Conservation (phyloP, 2,797 vertebrate genomes). For the Rhabdophis nuchalis region DNA sequence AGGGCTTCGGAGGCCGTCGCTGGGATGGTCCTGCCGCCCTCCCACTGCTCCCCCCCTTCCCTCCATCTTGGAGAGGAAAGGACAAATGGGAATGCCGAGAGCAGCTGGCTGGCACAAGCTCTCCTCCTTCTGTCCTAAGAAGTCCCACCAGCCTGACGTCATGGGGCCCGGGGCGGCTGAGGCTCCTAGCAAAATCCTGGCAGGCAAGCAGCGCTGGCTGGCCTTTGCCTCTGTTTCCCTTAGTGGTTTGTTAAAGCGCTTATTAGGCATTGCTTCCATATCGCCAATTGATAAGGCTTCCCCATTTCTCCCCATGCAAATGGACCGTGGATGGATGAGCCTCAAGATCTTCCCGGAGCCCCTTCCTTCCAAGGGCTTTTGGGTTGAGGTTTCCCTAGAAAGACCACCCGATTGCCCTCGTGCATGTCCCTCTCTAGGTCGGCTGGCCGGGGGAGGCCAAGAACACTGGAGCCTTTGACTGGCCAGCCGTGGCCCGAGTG, state of each 20-base stretch:
- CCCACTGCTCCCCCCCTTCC: too few species aligned
- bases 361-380: slow-evolving; percentile 44
- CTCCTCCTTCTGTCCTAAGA: too few species aligned
- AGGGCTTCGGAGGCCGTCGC: not conserved
- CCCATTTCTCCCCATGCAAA: slow-evolving; percentile 51
- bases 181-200: not conserved
- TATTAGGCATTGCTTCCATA: slow-evolving; percentile 46
- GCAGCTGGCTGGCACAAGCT: not conserved
- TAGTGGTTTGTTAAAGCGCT: slow-evolving; percentile 47
- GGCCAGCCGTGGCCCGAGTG: slow-evolving; percentile 56
- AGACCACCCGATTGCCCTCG: slow-evolving; percentile 59
- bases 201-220: not conserved
- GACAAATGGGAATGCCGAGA: too few species aligned
- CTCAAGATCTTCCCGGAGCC: slow-evolving; percentile 43
- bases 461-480: slow-evolving; percentile 72
- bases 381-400: slow-evolving; percentile 46
- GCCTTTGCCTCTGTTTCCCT: slow-evolving; percentile 43
- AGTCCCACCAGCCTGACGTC: not conserved
- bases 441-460: slow-evolving; percentile 46
- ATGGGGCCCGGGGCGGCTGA: not conserved
- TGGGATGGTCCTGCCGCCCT: not conserved
- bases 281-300: slow-evolving; percentile 55
- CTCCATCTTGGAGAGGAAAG: not conserved
- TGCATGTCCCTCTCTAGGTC: slow-evolving; percentile 61
- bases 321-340: slow-evolving; percentile 16